Percentiles rank a stretch among this genome's conserved stretches.
Evolutionary conservation across 2,113 vertebrate genomes (phyloP).

Genomic region (Loxodonta africana): DNA sequence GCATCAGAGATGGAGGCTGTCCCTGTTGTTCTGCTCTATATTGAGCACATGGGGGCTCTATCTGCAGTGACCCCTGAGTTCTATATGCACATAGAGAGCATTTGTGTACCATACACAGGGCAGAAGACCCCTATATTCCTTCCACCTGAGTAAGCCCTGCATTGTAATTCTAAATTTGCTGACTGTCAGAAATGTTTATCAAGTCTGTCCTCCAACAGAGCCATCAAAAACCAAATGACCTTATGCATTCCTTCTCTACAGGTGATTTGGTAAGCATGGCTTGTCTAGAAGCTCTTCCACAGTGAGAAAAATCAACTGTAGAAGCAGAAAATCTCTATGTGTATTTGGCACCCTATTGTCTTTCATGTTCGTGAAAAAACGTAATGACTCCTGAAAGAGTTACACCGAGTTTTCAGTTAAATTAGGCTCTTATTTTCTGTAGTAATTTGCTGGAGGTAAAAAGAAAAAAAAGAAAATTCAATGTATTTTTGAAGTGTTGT

Average conservation of each 20-base stretch:
- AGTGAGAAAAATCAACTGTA: no score
- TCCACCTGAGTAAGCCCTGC: no score
- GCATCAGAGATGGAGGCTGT: rapidly evolving
- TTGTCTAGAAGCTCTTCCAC: no score
- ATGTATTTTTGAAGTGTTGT: neutral
- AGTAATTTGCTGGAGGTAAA: neutral
- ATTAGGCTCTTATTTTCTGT: neutral
- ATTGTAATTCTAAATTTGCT: neutral
- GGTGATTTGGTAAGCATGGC: neutral
- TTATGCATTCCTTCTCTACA: neutral
- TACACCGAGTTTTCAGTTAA: neutral
- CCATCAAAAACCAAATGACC: neutral
- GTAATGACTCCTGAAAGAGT: neutral
- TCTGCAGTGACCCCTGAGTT: rapidly evolving
- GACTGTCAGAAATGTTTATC: neutral
- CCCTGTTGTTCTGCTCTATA: rapidly evolving
- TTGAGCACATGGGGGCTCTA: rapidly evolving
- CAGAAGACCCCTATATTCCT: rapidly evolving
- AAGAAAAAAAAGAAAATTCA: neutral
- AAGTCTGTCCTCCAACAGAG: neutral
- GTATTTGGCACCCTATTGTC: neutral
- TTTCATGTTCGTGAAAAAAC: no score
- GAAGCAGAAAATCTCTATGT: neutral
- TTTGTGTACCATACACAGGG: neutral
- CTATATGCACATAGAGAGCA: neutral